Conservation (phyloP, 2,797 vertebrate genomes). For the Phyllotis vaccarum region DNA sequence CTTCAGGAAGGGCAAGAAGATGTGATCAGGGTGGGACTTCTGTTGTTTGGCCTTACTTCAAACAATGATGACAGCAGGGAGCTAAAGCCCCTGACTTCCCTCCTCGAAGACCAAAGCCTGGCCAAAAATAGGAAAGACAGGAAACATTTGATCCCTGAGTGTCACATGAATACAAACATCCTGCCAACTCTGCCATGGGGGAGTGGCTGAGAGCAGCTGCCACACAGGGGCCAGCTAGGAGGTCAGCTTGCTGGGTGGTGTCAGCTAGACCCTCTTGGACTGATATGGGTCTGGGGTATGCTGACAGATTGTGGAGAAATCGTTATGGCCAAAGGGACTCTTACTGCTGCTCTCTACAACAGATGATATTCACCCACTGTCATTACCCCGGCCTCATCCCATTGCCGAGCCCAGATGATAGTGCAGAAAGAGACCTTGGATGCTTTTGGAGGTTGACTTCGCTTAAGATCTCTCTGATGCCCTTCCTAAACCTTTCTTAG, state of each 20-base stretch:
- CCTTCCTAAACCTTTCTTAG: background rate
- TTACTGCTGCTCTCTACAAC: background rate
- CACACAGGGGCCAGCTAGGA: background rate
- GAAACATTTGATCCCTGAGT: slow-evolving; percentile 79
- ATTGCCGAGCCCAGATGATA: background rate
- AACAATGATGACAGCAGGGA: slow-evolving; percentile 72
- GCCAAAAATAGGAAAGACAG: slow-evolving; percentile 79
- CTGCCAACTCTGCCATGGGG: slow-evolving; percentile 62
- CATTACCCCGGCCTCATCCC: background rate
- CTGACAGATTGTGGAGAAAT: background rate
- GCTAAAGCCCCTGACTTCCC: slow-evolving; percentile 69
- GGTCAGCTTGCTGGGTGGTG: background rate
- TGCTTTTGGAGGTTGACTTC: background rate
- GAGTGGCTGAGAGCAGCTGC: slow-evolving; percentile 63
- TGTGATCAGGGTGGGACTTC: slow-evolving; percentile 20
- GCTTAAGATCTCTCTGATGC: background rate
- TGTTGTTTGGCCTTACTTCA: slow-evolving; percentile 76
- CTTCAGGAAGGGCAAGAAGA: slow-evolving; percentile 55
- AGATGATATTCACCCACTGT: background rate
- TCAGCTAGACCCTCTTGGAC: background rate
- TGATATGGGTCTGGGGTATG: background rate
- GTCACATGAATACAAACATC: slow-evolving; percentile 75
- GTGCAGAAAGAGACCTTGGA: background rate
- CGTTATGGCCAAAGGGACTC: background rate
- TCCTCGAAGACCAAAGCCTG: slow-evolving; percentile 76